phyloP scores from a whole-genome alignment of 2,888 invertebrate genomes.

The Entomobrya proxima region DNA sequence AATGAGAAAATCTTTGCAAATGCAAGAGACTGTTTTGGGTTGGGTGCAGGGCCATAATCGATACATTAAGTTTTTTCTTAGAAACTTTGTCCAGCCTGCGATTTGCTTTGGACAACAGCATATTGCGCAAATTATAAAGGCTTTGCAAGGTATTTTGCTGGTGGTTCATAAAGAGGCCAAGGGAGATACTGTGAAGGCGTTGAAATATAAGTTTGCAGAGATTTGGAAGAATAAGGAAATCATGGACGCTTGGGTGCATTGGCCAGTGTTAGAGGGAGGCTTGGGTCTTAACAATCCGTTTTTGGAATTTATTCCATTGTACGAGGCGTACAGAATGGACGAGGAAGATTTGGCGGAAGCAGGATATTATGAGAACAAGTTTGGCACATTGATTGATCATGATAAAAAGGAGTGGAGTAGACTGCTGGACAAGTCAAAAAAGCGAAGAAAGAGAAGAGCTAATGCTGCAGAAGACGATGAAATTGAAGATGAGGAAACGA shows the following conservation, averaged over 20 bases:
- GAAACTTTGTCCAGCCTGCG: slow-evolving; percentile 69
- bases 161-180: slow-evolving; percentile 45
- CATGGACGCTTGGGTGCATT: slow-evolving; percentile 70
- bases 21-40: slow-evolving; percentile 55
- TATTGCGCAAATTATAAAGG: slow-evolving; percentile 59
- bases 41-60: slow-evolving; percentile 71
- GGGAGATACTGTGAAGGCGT: slow-evolving; percentile 52
- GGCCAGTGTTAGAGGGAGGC: slow-evolving; percentile 69
- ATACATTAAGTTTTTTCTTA: slow-evolving; percentile 67
- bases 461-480: neutral
- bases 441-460: slow-evolving; percentile 24
- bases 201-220: slow-evolving; percentile 58
- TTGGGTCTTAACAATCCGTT: slow-evolving; percentile 68
- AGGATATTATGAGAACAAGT: slow-evolving; percentile 7
- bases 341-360: neutral
- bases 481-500: slow-evolving; percentile 29
- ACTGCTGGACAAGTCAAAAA: slow-evolving; percentile 41
- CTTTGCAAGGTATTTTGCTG: slow-evolving; percentile 54
- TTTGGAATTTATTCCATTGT: slow-evolving; percentile 55
- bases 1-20: slow-evolving; percentile 58
- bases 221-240: slow-evolving; percentile 58
- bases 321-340: slow-evolving; percentile 55
- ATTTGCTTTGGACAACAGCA: slow-evolving; percentile 65
- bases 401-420: slow-evolving; percentile 32
- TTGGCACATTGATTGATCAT: neutral